A percentile compares a stretch with the other conserved stretches of the same genome.
phyloP scores from a whole-genome alignment of 1,140 invertebrate species.

The Propsilocerus akamusi region DNA sequence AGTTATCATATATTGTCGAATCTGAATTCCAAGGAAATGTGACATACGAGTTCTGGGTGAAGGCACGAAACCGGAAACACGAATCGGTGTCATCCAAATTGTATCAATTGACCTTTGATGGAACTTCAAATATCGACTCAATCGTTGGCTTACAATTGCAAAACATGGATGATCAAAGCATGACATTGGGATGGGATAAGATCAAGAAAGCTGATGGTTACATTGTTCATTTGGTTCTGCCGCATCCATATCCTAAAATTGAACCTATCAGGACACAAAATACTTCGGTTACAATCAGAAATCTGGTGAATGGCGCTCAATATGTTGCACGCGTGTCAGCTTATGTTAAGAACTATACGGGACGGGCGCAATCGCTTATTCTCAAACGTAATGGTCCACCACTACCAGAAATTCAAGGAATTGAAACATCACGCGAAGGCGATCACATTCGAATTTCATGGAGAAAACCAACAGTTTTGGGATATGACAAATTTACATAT shows the following conservation, averaged over 20 bases:
- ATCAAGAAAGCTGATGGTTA: constrained; percentile 41
- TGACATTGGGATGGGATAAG: constrained; percentile 38
- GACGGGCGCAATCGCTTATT: constrained; percentile 29
- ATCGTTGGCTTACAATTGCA: constrained; percentile 33
- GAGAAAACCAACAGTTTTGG: constrained; percentile 32
- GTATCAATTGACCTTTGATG: constrained; percentile 35
- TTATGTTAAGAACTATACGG: constrained; percentile 35
- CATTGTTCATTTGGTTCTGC: constrained; percentile 27
- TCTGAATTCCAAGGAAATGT: constrained; percentile 35
- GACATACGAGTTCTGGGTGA: constrained; percentile 59
- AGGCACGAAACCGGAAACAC: constrained; percentile 37
- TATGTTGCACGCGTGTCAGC: constrained; percentile 38
- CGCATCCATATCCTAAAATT: constrained; percentile 29
- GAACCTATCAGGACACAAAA: constrained; percentile 18
- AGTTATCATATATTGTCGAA: constrained; percentile 28
- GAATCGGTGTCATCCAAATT: constrained; percentile 37
- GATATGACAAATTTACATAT: constrained; percentile 34
- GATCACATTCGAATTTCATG: constrained; percentile 44
- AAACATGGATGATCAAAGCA: constrained; percentile 27
- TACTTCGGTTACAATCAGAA: constrained; percentile 29
- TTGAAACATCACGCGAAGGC: constrained; percentile 32
- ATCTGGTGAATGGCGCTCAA: constrained; percentile 29
- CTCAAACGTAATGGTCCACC: constrained; percentile 32
- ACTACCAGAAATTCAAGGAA: constrained; percentile 30
- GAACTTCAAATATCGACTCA: constrained; percentile 35